These are phyloP conservation scores for Nomada lathburiana DNA, from an alignment of 2,888 invertebrate species.

Conservation along the genomic window DNA sequence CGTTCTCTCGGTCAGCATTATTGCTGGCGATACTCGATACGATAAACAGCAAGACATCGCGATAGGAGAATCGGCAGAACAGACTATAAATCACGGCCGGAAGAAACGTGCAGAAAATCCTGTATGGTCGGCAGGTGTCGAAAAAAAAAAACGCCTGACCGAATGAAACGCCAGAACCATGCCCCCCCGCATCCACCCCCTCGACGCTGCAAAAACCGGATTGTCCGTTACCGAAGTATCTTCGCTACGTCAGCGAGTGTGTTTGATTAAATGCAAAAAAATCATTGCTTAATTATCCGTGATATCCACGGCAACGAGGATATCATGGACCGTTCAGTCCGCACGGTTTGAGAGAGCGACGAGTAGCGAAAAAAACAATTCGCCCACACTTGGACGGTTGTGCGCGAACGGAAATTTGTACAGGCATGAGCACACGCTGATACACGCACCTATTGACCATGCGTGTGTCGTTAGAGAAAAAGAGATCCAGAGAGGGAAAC, in stretches of 20 bases:
- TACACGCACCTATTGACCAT: neutral
- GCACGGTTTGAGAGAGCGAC: constrained; percentile 64
- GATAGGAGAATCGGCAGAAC: constrained; percentile 1
- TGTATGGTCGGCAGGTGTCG: no score
- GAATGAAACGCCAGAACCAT: constrained; percentile 31
- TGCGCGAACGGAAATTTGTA: constrained; percentile 34
- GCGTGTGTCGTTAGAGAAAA: constrained; percentile 17
- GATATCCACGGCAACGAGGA: constrained; percentile 67
- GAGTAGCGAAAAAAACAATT: constrained; percentile 57
- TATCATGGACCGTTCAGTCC: constrained; percentile 66
- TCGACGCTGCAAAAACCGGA: constrained; percentile 41
- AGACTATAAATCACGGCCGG: neutral
- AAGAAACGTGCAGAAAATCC: neutral
- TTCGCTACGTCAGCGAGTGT: constrained; percentile 52
- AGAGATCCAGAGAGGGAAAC: neutral
- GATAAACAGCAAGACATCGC: neutral
- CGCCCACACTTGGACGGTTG: constrained; percentile 13
- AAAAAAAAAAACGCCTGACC: constrained; percentile 19
- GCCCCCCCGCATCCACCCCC: neutral
- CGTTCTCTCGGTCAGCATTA: no score
- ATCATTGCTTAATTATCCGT: constrained; percentile 72
- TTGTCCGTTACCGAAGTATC: constrained; percentile 55
- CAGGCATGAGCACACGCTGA: constrained; percentile 3
- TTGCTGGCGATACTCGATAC: no score
- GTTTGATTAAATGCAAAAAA: constrained; percentile 68